Base-by-base conservation (phyloP, 2,113 vertebrate species). In the Oenanthe melanoleuca region DNA sequence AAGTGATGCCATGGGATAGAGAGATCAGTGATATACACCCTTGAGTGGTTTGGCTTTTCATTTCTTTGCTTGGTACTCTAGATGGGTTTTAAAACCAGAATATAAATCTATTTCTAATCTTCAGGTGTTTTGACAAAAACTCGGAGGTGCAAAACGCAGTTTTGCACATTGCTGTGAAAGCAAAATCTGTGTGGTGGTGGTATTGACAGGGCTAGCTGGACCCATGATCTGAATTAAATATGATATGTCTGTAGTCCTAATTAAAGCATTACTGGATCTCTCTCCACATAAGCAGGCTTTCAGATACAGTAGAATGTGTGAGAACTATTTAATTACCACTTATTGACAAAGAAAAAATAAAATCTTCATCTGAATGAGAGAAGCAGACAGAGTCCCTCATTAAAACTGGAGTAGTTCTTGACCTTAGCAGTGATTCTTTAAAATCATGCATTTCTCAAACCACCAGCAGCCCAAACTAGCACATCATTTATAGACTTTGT, bases 91-190 rank as follows among this genome's bases (percentile, higher is more conserved):
- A 65, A 89, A 84, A 64, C 17, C 34, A 74, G 53, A 50, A 47
- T 57, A 78, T 57, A 70, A 95, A 94, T 81, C 28, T 34, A 24
- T 60, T 92, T 88, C 45, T 91, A 52, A 50, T 94, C 92, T 94
- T 74, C 53, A n/a, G 24, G 31, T 73, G 42, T 78, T 92, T 34
- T 21, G 69, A 63, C 14, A 81, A 49, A 79, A 77, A 40, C n/a
- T 65, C 2, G 1, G 37, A 47, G 22, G 28, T 84, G 37, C 23
- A 52, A 81, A 78, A 34, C 55, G 86, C 38, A 16, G 20, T 69
- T 95, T 82, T 80, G 47, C 33, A 7, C 3, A 0, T 88, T 80
- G 50, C n/a, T 67, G 2, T 59, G 37, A 72, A 65, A 86, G 75
- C 49, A 84, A 28, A 93, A 69, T 5, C 45, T 78, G 3, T 1